A percentile compares a stretch with the other conserved stretches of the same genome.
Evolutionary conservation across 2,888 invertebrate species (phyloP).

Genomic region (Tipula unca): DNA sequence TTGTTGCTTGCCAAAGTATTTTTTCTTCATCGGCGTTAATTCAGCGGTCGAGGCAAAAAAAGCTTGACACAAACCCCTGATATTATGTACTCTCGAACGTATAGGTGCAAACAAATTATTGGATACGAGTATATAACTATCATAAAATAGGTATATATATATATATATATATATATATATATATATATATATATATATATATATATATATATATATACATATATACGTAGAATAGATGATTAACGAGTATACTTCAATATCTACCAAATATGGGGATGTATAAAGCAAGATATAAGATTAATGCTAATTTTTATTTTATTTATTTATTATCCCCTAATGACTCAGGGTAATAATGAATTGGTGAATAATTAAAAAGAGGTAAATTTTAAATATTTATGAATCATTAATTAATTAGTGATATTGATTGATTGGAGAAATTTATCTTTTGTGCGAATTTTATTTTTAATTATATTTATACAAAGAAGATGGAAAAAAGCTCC

Average conservation of each 20-base stretch:
- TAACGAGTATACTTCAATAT: background rate
- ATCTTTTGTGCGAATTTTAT: background rate
- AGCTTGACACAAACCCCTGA: too few relatives aligned
- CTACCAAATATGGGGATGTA: background rate
- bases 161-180: too few relatives aligned
- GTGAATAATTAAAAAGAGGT: slow-evolving; percentile 8
- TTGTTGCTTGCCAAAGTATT: too few relatives aligned
- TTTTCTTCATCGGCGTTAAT: too few relatives aligned
- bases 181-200: background rate
- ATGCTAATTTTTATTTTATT: background rate
- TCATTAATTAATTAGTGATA: background rate
- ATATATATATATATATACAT: background rate
- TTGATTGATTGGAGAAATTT: background rate
- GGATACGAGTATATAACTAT: too few relatives aligned
- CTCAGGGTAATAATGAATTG: background rate
- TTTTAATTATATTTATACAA: background rate
- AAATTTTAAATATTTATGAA: background rate
- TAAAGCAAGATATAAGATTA: background rate
- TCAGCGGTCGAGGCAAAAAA: too few relatives aligned
- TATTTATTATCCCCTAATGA: background rate
- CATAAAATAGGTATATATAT: too few relatives aligned
- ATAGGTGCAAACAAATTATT: too few relatives aligned
- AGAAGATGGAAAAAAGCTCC: background rate
- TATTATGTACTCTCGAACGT: too few relatives aligned
- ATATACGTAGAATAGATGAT: background rate